phyloP scores from a whole-genome alignment of 2,113 vertebrate species.

The Forbesichthys papilliferus region DNA sequence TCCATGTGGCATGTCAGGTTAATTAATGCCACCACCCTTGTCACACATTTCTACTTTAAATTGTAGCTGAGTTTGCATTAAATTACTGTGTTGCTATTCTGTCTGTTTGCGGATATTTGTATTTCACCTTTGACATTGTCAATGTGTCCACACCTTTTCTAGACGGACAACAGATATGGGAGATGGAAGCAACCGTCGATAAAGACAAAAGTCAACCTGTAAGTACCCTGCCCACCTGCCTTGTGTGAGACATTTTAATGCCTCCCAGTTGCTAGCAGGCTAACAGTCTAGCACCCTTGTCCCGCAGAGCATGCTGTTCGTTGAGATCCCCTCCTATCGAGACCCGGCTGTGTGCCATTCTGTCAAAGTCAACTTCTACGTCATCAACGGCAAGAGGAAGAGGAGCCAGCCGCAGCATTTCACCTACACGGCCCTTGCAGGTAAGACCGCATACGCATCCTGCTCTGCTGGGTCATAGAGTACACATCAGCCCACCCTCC shows the following conservation, averaged over 20 bases:
- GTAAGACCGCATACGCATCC: slow-evolving; percentile 64
- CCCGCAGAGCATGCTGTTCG: slow-evolving; percentile 92
- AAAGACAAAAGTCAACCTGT: slow-evolving; percentile 98
- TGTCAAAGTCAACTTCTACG: slow-evolving; percentile 94
- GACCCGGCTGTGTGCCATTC: slow-evolving; percentile 83
- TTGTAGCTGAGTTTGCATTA: not conserved
- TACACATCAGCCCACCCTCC: too few species aligned
- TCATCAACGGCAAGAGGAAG: slow-evolving; percentile 97
- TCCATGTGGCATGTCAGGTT: too few species aligned
- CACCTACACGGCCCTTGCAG: slow-evolving; percentile 85
- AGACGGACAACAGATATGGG: slow-evolving; percentile 98
- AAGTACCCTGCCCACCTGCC: slow-evolving; percentile 59
- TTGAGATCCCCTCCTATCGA: slow-evolving; percentile 90
- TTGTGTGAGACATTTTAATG: not conserved
- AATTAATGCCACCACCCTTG: too few species aligned
- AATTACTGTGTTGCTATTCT: not conserved
- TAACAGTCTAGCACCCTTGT: slow-evolving; percentile 4
- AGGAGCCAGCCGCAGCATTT: slow-evolving; percentile 95
- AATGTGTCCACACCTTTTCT: slow-evolving; percentile 39
- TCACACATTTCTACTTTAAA: too few species aligned
- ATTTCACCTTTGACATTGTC: not conserved
- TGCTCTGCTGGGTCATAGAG: not conserved
- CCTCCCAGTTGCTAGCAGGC: not conserved
- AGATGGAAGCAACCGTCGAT: slow-evolving; percentile 95
- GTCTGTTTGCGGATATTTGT: not conserved